phyloP scores from a whole-genome alignment of 2,113 vertebrate genomes.

The Corythornis cristatus region DNA sequence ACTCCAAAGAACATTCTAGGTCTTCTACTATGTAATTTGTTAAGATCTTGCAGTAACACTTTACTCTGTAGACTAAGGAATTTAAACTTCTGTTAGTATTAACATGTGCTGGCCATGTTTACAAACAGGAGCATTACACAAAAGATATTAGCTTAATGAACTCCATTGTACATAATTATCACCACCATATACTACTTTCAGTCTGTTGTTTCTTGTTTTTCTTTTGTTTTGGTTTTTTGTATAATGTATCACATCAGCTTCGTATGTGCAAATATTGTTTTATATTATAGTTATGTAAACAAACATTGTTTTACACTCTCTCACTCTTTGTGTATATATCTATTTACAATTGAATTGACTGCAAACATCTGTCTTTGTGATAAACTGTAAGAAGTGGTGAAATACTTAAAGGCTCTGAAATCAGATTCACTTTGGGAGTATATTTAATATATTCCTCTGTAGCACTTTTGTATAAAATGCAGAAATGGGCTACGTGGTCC shows the following conservation, averaged over 20 bases:
- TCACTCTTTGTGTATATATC: accelerated
- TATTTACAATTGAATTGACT: neutral
- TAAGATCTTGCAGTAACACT: neutral
- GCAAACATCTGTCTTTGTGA: neutral
- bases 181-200: neutral
- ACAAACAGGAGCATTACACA: neutral
- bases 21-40: neutral
- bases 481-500: neutral
- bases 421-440: neutral
- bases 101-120: neutral
- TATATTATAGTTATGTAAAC: neutral
- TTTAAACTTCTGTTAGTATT: neutral
- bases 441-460: neutral
- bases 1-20: neutral
- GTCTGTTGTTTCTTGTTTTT: neutral
- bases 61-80: neutral
- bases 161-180: no score
- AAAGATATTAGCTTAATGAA: neutral
- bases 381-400: neutral
- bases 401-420: neutral
- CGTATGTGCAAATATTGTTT: neutral
- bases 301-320: neutral
- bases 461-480: neutral
- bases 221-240: neutral
- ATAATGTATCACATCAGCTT: neutral